A percentile compares a stretch with the other conserved stretches of the same genome.
These are phyloP conservation scores for Apogon talboti DNA, from an alignment of 2,797 vertebrate genomes.

Conservation along the genomic window DNA sequence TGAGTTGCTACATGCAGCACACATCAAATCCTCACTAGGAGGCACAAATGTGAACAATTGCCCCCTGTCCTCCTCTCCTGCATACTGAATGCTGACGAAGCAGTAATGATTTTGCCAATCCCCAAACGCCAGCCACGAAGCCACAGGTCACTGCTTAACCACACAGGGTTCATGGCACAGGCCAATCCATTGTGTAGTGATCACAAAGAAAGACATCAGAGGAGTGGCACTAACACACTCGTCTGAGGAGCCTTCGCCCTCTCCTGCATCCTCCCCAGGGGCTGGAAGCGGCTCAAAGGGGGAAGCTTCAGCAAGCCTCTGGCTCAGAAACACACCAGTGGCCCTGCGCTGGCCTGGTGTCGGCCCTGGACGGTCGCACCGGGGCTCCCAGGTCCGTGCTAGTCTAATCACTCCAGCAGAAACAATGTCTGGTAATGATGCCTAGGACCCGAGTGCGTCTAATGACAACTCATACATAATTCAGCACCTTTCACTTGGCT, in stretches of 20 bases:
- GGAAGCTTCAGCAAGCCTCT: conserved; percentile 89
- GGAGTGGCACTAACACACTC: conserved; percentile 94
- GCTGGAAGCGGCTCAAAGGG: conserved; percentile 89
- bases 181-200: conserved; percentile 92
- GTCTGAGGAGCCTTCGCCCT: conserved; percentile 90
- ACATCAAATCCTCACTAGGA: conserved; percentile 65
- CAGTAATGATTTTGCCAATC: conserved; percentile 81
- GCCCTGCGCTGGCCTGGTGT: conserved; percentile 85
- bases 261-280: conserved; percentile 88
- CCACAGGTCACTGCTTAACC: conserved; percentile 85
- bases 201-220: conserved; percentile 93
- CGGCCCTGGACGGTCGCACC: conserved; percentile 89
- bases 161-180: conserved; percentile 79
- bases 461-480: conserved; percentile 99
- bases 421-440: conserved; percentile 99
- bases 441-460: conserved; percentile 96
- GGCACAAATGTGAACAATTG: conserved; percentile 58
- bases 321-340: conserved; percentile 95
- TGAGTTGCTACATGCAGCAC: conserved; percentile 44
- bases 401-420: conserved; percentile 99
- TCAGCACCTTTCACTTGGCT: conserved; percentile 99
- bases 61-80: conserved; percentile 58
- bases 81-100: conserved; percentile 81
- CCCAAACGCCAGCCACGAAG: conserved; percentile 62
- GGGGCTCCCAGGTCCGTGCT: conserved; percentile 92